These are phyloP conservation scores for Diadegma fenestrale DNA, from an alignment of 2,888 invertebrate species.

Conservation along the genomic window DNA sequence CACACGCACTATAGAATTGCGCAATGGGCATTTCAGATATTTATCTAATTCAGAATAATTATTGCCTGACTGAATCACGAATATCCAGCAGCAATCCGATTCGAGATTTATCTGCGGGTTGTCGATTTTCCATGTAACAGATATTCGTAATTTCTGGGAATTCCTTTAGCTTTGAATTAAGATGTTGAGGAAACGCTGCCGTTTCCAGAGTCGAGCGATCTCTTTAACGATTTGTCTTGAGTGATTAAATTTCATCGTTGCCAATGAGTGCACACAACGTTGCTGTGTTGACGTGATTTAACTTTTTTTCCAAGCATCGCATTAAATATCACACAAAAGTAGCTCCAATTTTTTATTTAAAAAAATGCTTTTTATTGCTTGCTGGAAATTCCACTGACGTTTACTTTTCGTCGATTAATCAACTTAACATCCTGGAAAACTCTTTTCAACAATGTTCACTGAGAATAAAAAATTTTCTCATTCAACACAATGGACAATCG, in stretches of 20 bases:
- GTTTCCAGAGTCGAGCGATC: neutral
- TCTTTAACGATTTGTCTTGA: neutral
- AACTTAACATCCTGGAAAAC: neutral
- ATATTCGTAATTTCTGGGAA: slow-evolving; percentile 33
- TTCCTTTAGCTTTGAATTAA: slow-evolving; percentile 10
- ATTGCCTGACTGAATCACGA: slow-evolving; percentile 50
- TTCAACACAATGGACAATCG: neutral
- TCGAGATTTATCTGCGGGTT: slow-evolving; percentile 47
- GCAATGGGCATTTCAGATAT: slow-evolving; percentile 59
- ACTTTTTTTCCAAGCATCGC: neutral
- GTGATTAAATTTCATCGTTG: neutral
- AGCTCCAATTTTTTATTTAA: neutral
- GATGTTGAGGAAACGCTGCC: neutral
- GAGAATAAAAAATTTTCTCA: neutral
- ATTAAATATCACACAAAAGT: neutral
- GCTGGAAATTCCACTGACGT: slow-evolving; percentile 3
- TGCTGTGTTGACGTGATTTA: neutral
- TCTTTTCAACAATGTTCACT: neutral
- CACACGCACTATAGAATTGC: slow-evolving; percentile 34
- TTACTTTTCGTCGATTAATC: neutral
- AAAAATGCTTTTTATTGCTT: neutral
- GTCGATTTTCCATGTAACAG: slow-evolving; percentile 41
- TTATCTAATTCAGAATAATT: slow-evolving; percentile 56
- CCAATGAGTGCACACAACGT: neutral
- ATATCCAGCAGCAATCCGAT: slow-evolving; percentile 37